Evolutionary conservation across 1,140 invertebrate species (phyloP).

Genomic region (Microplitis mediator): DNA sequence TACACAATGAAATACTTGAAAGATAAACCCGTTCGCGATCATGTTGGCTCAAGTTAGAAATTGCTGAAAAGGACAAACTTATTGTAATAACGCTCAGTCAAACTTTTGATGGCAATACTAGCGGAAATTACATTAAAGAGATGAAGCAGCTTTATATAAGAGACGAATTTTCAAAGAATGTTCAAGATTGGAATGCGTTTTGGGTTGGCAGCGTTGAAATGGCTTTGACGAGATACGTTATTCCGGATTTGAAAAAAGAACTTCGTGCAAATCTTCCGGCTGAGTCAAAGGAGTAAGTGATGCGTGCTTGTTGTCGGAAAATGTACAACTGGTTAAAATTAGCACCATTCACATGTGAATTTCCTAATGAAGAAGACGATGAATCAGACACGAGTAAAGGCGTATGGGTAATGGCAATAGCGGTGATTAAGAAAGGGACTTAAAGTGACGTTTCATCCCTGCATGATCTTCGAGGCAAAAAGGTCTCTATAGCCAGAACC

Average conservation of each 20-base stretch:
- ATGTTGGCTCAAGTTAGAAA: conserved; percentile 84
- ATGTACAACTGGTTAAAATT: conserved; percentile 90
- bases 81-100: conserved; percentile 77
- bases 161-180: conserved; percentile 95
- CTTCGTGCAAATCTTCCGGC: conserved; percentile 77
- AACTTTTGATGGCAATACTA: conserved; percentile 78
- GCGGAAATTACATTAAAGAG: conserved; percentile 83
- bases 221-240: conserved; percentile 86
- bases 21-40: conserved; percentile 91
- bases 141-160: conserved; percentile 88
- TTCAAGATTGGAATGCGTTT: conserved; percentile 95
- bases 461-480: conserved; percentile 75
- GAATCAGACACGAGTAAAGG: conserved; percentile 89
- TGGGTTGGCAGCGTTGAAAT: conserved; percentile 86
- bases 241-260: conserved; percentile 90
- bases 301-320: conserved; percentile 82
- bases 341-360: conserved; percentile 81
- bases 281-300: conserved; percentile 90
- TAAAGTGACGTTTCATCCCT: conserved; percentile 69
- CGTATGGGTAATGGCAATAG: conserved; percentile 85
- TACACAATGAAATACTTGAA: conserved; percentile 92
- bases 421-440: conserved; percentile 76
- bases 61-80: conserved; percentile 88
- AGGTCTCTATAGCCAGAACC: conserved; percentile 89
- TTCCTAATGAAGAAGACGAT: conserved; percentile 86